Conservation (phyloP, 2,888 invertebrate species). For the Dicyrtomina minuta region DNA sequence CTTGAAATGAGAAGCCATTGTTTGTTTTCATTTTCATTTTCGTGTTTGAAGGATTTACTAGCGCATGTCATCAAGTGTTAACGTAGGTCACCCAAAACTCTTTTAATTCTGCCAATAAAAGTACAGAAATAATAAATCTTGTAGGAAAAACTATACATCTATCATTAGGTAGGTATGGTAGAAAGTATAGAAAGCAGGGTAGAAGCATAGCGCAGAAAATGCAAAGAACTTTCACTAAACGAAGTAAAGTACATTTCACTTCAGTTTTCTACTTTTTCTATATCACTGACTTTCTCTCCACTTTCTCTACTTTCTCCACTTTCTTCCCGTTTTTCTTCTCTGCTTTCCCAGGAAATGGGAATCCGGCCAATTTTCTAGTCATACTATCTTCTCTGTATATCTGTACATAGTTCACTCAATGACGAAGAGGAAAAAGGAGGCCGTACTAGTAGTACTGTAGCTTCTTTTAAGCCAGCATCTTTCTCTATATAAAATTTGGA, state of each 20-base stretch:
- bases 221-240: conserved; percentile 11
- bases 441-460: too few species aligned
- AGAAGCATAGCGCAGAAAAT: too few species aligned
- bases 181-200: too few species aligned
- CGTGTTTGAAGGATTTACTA: conserved; percentile 16
- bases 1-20: too few species aligned
- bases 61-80: conserved; percentile 28
- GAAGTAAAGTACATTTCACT: neutral
- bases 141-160: conserved; percentile 8
- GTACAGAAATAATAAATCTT: conserved; percentile 31
- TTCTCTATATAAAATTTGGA: too few species aligned
- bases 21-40: too few species aligned
- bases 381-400: too few species aligned
- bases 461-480: too few species aligned
- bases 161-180: too few species aligned
- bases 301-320: conserved; percentile 2
- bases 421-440: too few species aligned
- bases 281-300: neutral
- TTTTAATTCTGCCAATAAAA: conserved; percentile 29
- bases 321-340: conserved; percentile 1
- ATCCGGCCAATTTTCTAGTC: conserved; percentile 44
- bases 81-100: conserved; percentile 26
- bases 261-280: neutral
- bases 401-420: too few species aligned
- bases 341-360: conserved; percentile 44